Percentiles rank a stretch among this genome's conserved stretches.
Evolutionary conservation across 2,113 vertebrate species (phyloP).

Genomic region (Gnathonemus echidnorhynchus): DNA sequence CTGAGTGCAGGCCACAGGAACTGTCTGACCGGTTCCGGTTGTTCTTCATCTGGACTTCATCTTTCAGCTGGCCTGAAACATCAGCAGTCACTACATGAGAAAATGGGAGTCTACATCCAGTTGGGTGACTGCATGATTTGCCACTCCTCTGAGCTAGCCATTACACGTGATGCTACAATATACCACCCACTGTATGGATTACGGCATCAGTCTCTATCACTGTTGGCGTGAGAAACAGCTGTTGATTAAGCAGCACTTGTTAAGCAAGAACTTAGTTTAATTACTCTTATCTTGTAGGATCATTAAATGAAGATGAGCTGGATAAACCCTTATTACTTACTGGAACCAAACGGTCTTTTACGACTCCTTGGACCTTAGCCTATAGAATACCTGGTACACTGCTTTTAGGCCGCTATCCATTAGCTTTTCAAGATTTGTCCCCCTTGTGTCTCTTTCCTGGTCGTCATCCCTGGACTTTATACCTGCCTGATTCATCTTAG

Average conservation of each 20-base stretch:
- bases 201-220: not conserved
- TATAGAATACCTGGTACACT: not conserved
- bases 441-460: not conserved
- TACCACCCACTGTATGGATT: not conserved
- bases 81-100: not conserved
- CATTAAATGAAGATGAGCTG: not conserved
- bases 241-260: not conserved
- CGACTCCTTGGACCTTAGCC: not conserved
- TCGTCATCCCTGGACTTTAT: conserved; percentile 5
- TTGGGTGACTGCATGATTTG: not conserved
- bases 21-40: conserved; percentile 63
- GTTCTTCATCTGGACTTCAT: conserved; percentile 51
- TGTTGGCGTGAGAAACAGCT: not conserved
- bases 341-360: not conserved
- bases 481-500: not conserved
- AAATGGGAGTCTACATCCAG: not conserved
- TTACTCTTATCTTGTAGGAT: not conserved
- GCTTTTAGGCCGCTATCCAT: not conserved
- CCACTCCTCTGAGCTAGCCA: not conserved
- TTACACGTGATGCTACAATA: not conserved
- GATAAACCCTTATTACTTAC: not conserved
- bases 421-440: not conserved
- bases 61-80: conserved; percentile 44
- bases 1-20: conserved; percentile 68
- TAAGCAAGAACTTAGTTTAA: not conserved